These are phyloP conservation scores for Mugil cephalus DNA, from an alignment of 2,113 vertebrate species.

Conservation along the genomic window DNA sequence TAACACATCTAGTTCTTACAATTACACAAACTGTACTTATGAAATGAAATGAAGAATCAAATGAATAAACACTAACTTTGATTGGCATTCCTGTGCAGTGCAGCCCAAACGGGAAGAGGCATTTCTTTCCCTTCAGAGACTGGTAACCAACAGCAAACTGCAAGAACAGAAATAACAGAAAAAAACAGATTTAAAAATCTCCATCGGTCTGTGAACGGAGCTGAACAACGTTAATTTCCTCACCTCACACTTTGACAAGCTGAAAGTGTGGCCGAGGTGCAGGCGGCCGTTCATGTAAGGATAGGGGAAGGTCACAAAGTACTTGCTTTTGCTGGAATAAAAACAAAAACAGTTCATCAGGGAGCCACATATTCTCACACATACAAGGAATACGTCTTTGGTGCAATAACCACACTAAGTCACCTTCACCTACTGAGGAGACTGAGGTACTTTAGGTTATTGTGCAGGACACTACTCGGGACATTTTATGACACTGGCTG, in stretches of 20 bases:
- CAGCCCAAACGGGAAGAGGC: conserved; percentile 95
- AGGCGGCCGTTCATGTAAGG: conserved; percentile 99
- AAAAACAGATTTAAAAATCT: not conserved
- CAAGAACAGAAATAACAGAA: not conserved
- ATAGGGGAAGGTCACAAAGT: conserved; percentile 95
- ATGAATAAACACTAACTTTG: conserved; percentile 87
- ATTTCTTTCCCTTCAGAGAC: conserved; percentile 92
- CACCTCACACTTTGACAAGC: conserved; percentile 98
- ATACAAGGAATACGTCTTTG: no score
- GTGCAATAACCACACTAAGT: no score
- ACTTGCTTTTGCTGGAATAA: conserved; percentile 89
- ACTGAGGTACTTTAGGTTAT: no score
- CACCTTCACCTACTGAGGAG: no score
- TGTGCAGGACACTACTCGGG: no score
- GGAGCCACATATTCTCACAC: no score
- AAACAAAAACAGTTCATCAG: not conserved
- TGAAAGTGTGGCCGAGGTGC: conserved; percentile 97
- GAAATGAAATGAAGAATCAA: not conserved
- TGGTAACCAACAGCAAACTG: conserved; percentile 95
- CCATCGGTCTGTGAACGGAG: no score
- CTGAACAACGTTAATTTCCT: conserved; percentile 21
- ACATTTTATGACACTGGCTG: no score
- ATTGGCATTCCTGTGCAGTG: conserved; percentile 99
- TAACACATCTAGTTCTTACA: no score
- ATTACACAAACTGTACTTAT: not conserved